Evolutionary conservation across 2,888 invertebrate species (phyloP).

Genomic region (Sminthurinus aureus): DNA sequence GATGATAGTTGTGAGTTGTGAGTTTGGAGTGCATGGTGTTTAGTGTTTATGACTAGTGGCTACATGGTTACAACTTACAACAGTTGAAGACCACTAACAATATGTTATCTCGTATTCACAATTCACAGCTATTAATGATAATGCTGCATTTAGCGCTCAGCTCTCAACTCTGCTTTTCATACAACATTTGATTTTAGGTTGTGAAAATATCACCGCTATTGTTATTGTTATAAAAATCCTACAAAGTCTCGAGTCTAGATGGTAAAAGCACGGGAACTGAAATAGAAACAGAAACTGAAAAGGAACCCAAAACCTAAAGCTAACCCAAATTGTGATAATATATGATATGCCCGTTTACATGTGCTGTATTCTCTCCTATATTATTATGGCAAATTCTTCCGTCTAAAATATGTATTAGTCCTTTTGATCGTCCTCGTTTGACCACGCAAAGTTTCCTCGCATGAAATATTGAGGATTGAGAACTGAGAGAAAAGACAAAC

Average conservation of each 20-base stretch:
- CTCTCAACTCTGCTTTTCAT: too few relatives aligned
- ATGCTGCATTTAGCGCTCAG: too few relatives aligned
- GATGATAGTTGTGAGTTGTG: constrained; percentile 15
- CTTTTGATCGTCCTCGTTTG: constrained; percentile 7
- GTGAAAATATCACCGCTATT: too few relatives aligned
- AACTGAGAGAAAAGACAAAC: background rate
- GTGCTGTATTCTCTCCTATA: background rate
- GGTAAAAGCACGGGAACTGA: background rate
- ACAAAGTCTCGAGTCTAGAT: too few relatives aligned
- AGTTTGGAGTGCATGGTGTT: background rate
- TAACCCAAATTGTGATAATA: background rate
- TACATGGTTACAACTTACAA: background rate
- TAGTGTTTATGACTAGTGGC: background rate
- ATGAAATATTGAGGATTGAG: background rate
- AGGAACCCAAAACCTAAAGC: background rate
- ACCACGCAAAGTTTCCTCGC: constrained; percentile 7
- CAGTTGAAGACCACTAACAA: background rate
- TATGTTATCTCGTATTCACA: too few relatives aligned
- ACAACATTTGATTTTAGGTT: too few relatives aligned
- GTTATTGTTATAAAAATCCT: too few relatives aligned
- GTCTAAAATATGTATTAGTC: too few relatives aligned
- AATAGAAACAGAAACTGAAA: background rate
- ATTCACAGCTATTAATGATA: too few relatives aligned
- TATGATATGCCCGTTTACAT: background rate
- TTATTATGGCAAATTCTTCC: too few relatives aligned